Evolutionary conservation across 1,140 invertebrate species (phyloP), one percentile per base, ranked within the genome.

Genomic region (Conus betulinus): DNA sequence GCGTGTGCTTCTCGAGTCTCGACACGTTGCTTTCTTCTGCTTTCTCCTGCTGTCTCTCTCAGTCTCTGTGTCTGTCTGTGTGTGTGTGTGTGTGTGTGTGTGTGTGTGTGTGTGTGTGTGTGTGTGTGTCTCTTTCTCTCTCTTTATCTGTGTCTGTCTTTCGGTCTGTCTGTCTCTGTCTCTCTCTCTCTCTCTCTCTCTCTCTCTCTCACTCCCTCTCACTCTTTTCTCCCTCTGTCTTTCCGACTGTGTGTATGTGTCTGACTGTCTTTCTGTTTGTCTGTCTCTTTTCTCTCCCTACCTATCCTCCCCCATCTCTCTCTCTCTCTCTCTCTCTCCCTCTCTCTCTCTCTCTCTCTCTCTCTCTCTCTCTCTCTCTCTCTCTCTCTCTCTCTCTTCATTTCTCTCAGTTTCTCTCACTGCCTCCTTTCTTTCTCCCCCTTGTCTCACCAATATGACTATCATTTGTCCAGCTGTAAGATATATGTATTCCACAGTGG

Each of bases 31-130:
- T 78, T 78, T n/a, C 11, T 0, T 78, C n/a, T 78, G 55, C 55
- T 57, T 0, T 60, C 8, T 15, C 4, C 8, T 60, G 57, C 57
- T 60, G 57, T 60, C 57, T 60, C 57, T 60, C 57, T 57, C 55
- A 57, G 13, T 57, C 6, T 57, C 55, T 85, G 55, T 63, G 83
- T 85, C 55, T 63, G 53, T 67, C 13, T 60, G 55, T 85, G 53
- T 85, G 83, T 85, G 53, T 85, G 83, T 63, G 55, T 85, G 57
- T 63, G 53, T 85, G 25, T 60, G 25, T 85, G 55, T 85, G 15
- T 25, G 53, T 25, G 60, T 81, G 78, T 81, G 78, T 81, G 78
- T 81, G 78, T 81, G 78, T 81, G 78, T 51, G 78, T 81, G 78
- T 15, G 78, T 81, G 78, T 51, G 78, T 52, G 78, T 39, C 13